Evolutionary conservation across 2,113 vertebrate species (phyloP).

Genomic region (Dermatemys mawii): DNA sequence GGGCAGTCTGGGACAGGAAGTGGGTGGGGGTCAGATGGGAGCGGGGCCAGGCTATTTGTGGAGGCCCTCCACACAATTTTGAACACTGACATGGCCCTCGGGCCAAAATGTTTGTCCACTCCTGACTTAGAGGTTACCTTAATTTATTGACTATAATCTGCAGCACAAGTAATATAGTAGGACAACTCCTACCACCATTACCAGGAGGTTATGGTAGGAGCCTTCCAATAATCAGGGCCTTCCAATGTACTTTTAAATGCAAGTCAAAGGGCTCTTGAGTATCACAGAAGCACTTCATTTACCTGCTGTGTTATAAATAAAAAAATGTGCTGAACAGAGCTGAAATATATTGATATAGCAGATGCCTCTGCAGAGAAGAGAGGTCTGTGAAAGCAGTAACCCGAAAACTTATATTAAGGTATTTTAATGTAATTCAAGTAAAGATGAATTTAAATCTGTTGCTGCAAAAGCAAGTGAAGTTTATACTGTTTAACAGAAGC

Average conservation of each 20-base stretch:
- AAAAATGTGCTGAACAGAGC: not conserved
- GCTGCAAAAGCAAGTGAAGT: no score
- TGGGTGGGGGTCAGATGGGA: no score
- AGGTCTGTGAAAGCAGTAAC: not conserved
- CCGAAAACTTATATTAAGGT: not conserved
- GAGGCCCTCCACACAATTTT: no score
- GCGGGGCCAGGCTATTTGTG: no score
- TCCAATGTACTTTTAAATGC: not conserved
- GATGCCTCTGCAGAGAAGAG: not conserved
- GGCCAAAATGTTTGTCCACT: no score
- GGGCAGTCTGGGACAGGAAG: no score
- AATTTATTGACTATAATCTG: no score
- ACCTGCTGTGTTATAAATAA: not conserved
- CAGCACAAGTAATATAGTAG: not conserved
- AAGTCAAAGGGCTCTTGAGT: not conserved
- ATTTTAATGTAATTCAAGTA: not conserved
- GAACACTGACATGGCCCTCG: no score
- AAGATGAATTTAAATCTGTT: no score
- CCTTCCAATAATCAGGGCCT: not conserved
- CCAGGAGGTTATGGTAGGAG: no score
- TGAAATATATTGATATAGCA: not conserved
- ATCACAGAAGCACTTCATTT: not conserved
- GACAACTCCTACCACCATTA: no score
- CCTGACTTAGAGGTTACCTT: no score
- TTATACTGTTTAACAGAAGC: not conserved